These are phyloP conservation scores for Acanthurus lineatus DNA, from an alignment of 2,797 vertebrate species.

Conservation along the genomic window DNA sequence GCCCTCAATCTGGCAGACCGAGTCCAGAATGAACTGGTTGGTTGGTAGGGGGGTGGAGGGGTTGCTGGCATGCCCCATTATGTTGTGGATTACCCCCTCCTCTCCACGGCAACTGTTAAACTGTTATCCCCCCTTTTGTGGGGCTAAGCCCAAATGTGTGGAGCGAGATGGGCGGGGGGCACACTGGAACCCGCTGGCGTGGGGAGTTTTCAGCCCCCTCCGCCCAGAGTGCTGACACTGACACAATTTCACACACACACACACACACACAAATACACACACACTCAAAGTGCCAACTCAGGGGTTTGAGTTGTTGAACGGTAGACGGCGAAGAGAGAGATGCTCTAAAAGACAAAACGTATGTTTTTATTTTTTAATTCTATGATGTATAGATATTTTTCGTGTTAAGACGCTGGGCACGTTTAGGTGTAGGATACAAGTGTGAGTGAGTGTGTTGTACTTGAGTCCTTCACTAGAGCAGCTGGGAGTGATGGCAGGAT, in stretches of 20 bases:
- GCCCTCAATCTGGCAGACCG: conserved; percentile 30
- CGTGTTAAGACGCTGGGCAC: background rate
- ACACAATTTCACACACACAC: conserved; percentile 71
- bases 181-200: conserved; percentile 82
- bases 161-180: conserved; percentile 57
- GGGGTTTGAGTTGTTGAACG: conserved; percentile 64
- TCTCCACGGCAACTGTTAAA: conserved; percentile 72
- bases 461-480: conserved; percentile 58
- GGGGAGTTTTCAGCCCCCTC: conserved; percentile 81
- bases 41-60: conserved; percentile 3
- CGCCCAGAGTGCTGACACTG: conserved; percentile 82
- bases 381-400: background rate
- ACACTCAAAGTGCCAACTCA: conserved; percentile 79
- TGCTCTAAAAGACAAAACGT: conserved; percentile 19
- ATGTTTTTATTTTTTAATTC: conserved; percentile 13
- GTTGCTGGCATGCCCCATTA: conserved; percentile 72
- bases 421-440: conserved; percentile 1
- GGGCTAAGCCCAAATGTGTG: conserved; percentile 80
- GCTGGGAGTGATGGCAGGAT: conserved; percentile 78
- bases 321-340: conserved; percentile 51
- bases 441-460: conserved; percentile 19
- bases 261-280: conserved; percentile 32
- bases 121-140: conserved; percentile 85
- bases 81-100: conserved; percentile 80
- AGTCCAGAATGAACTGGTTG: conserved; percentile 82